Percentiles rank a stretch among this genome's conserved stretches.
These are phyloP conservation scores for Aphodius sticticus DNA, from an alignment of 2,888 invertebrate genomes.

Conservation along the genomic window DNA sequence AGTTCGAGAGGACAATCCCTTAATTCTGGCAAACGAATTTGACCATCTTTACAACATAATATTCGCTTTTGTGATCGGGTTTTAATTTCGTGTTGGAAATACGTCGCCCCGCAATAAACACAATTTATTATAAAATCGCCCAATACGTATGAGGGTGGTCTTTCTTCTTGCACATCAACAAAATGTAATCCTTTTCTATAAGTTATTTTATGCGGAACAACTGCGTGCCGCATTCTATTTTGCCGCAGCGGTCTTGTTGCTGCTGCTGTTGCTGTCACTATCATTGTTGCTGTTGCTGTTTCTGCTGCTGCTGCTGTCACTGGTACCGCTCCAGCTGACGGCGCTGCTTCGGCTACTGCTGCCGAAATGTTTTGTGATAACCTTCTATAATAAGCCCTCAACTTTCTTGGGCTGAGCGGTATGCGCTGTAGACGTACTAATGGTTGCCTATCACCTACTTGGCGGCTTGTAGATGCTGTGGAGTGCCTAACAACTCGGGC, in stretches of 20 bases:
- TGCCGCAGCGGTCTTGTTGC: background rate
- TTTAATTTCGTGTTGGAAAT: slow-evolving; percentile 6
- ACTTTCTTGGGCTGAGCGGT: no score
- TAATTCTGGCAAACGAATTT: background rate
- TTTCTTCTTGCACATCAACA: background rate
- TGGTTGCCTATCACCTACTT: no score
- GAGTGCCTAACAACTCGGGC: no score
- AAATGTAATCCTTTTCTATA: background rate
- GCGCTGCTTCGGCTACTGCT: no score
- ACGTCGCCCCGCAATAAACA: slow-evolving; percentile 9
- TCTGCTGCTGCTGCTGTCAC: no score
- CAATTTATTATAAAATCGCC: background rate
- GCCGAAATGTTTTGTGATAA: no score
- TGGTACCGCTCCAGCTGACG: no score
- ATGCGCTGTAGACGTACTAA: no score
- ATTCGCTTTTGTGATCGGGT: background rate
- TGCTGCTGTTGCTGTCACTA: background rate
- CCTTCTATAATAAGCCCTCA: no score
- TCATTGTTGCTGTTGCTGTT: no score
- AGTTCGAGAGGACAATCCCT: slow-evolving; percentile 14
- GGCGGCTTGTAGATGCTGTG: no score
- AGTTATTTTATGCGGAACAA: no score
- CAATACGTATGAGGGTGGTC: background rate
- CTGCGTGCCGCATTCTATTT: slow-evolving; percentile 6
- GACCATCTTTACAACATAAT: slow-evolving; percentile 9